Evolutionary conservation across 2,113 vertebrate genomes (phyloP).

Genomic region (Heterotilapia buettikoferi): DNA sequence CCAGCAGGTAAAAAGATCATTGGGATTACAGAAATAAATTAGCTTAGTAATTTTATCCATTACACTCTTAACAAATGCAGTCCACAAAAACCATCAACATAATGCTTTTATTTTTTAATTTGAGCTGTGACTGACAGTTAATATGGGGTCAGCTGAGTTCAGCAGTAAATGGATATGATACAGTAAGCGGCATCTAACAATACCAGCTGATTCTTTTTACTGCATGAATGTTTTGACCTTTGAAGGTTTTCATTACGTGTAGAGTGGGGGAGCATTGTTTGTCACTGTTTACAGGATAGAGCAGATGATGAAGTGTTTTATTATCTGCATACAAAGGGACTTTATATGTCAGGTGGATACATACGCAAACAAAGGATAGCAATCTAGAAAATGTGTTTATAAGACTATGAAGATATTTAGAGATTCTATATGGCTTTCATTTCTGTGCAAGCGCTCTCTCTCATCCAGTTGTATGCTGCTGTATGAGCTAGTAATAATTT

Average conservation of each 20-base stretch:
- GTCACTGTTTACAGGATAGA: background rate
- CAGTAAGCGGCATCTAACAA: slow-evolving; percentile 2
- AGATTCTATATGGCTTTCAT: background rate
- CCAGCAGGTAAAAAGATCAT: background rate
- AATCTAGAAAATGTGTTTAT: background rate
- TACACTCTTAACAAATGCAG: background rate
- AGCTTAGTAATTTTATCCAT: background rate
- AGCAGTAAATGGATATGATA: slow-evolving; percentile 31
- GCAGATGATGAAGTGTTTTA: slow-evolving; percentile 10
- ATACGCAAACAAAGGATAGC: background rate
- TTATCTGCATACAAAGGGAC: background rate
- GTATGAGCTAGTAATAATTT: background rate
- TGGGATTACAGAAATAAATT: background rate
- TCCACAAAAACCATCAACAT: slow-evolving; percentile 11
- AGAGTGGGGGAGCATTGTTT: background rate
- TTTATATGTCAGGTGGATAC: background rate
- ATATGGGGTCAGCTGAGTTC: slow-evolving; percentile 27
- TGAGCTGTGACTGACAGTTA: slow-evolving; percentile 21
- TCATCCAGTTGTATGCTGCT: slow-evolving; percentile 1
- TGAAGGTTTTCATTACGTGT: background rate
- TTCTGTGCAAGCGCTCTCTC: background rate
- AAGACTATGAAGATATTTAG: background rate
- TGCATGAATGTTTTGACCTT: slow-evolving; percentile 36
- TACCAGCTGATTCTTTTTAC: slow-evolving; percentile 22
- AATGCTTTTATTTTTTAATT: slow-evolving; percentile 17